Conservation (phyloP, 2,888 invertebrate genomes). For the Sussaba pulchella region DNA sequence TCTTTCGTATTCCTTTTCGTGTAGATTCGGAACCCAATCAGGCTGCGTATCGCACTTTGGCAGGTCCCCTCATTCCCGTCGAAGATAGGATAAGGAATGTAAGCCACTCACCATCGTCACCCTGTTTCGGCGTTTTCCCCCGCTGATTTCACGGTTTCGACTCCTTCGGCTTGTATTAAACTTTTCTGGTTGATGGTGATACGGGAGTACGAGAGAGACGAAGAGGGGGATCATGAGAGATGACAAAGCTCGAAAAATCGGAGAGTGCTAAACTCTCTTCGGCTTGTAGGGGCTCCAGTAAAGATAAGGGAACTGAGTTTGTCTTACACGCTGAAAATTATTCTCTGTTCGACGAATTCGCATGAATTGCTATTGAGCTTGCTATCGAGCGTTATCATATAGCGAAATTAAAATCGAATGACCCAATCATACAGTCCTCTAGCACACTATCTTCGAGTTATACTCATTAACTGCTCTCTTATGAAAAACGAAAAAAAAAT, state of each 20-base stretch:
- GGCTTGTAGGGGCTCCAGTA: not conserved
- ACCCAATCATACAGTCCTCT: constrained; percentile 3
- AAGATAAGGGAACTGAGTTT: constrained; percentile 21
- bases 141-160: not conserved
- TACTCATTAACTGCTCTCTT: not conserved
- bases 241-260: constrained; percentile 25
- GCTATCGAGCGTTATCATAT: constrained; percentile 11
- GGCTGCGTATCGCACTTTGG: no score
- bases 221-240: not conserved
- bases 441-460: not conserved
- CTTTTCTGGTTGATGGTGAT: not conserved
- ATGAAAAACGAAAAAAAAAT: no score
- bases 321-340: constrained; percentile 21
- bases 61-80: no score
- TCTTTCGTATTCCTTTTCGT: no score
- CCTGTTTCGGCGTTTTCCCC: not conserved
- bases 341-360: constrained; percentile 28
- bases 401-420: constrained; percentile 24
- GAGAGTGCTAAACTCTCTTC: constrained; percentile 5
- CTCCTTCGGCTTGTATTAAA: constrained; percentile 19
- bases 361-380: not conserved
- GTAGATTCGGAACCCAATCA: no score
- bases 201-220: not conserved
- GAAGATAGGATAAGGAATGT: constrained; percentile 2
- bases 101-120: constrained; percentile 5